phyloP scores from a whole-genome alignment of 2,888 invertebrate genomes.

The Erebia palarica region DNA sequence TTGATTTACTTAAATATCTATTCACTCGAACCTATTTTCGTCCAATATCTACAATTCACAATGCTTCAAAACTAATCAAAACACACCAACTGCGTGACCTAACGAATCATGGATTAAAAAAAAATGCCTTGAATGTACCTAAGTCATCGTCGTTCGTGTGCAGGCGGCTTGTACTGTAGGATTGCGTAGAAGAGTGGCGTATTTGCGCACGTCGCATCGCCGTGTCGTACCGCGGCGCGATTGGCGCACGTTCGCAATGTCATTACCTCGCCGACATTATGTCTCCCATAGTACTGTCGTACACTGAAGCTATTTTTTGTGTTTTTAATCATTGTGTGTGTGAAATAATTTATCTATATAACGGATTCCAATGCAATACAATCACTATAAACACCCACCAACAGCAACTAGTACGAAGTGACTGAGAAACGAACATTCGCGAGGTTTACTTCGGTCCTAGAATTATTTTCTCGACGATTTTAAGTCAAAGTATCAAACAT shows the following conservation, averaged over 20 bases:
- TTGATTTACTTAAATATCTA: too few species aligned
- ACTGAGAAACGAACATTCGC: too few species aligned
- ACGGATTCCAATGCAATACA: too few species aligned
- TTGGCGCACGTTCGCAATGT: slow-evolving; percentile 70
- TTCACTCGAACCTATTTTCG: neutral
- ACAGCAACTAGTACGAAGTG: too few species aligned
- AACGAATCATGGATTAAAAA: too few species aligned
- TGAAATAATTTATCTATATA: too few species aligned
- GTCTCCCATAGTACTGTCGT: slow-evolving; percentile 49
- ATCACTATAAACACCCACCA: too few species aligned
- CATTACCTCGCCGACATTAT: slow-evolving; percentile 62
- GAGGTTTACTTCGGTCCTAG: too few species aligned
- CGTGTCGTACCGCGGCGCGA: slow-evolving; percentile 52
- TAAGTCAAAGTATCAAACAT: too few species aligned
- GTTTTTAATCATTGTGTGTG: too few species aligned
- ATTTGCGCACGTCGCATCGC: slow-evolving; percentile 60
- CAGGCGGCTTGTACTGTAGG: slow-evolving; percentile 41
- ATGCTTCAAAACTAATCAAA: neutral
- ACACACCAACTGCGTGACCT: slow-evolving; percentile 22
- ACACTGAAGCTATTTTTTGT: slow-evolving; percentile 44
- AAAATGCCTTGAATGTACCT: too few species aligned
- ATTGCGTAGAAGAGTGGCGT: slow-evolving; percentile 51
- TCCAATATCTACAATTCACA: neutral
- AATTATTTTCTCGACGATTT: too few species aligned
- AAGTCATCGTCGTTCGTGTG: slow-evolving; percentile 6